Evolutionary conservation across 2,113 vertebrate genomes (phyloP), one percentile per base, ranked within the genome.

Genomic region (Nesoenas mayeri): DNA sequence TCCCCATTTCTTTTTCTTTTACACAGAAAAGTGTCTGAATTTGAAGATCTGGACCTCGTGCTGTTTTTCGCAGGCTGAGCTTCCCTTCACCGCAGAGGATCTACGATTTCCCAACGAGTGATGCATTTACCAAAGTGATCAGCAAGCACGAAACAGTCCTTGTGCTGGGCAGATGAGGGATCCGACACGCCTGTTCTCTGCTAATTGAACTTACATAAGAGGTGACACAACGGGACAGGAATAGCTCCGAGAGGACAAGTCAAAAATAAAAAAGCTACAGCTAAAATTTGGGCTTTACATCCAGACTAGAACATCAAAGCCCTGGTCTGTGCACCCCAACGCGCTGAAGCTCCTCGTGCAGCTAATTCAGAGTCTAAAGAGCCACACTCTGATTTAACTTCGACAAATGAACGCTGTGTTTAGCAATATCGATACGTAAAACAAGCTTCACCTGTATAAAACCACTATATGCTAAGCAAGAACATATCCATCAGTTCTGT

Each of bases 271-370:
- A 47, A 18, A 47, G 44, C 18, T 47, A 47, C 18, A 47, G 17
- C 10, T 47, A n/a, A 82, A 86, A 75, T 36, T 36, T 16, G 48
- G 48, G 10, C 48, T 50, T 11, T 50, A 24, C 22, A 50, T 12
- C 22, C 48, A 53, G 22, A 44, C 26, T 15, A 48, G 10, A 67
- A 24, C 20, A 20, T 5, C 26, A 9, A 40, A 58, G n/a, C 22
- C 15, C 21, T 58, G 36, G 5, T 26, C 22, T 13, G 1, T 3
- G 4, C 13, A 26, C 26, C 40, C 28, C 3, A 24, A 50, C 8
- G 11, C 0, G 36, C 29, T 18, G 7, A 15, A 0, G 5, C 65
- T 34, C 74, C 48, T 65, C 31, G 31, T 1, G 14, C 31, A 19
- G 42, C 15, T 32, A 8, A 40, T 38, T 50, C 2, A 1, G 18